These are phyloP conservation scores for Panthera tigris DNA, from an alignment of 2,113 vertebrate species.

Conservation along the genomic window DNA sequence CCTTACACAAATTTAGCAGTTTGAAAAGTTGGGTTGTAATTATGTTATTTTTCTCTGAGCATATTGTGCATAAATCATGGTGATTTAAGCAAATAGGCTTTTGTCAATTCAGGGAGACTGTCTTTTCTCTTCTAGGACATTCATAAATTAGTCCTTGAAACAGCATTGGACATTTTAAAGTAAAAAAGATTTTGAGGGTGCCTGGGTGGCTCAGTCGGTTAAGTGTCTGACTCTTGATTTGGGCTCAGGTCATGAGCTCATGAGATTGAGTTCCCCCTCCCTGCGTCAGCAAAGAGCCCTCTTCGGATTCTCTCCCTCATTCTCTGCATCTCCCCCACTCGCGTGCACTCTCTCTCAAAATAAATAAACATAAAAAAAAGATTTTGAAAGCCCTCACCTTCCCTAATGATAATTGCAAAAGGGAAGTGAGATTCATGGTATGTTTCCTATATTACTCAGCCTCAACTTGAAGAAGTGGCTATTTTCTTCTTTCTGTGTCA, in stretches of 20 bases:
- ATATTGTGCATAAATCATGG: not conserved
- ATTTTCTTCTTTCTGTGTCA: not conserved
- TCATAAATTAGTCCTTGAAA: not conserved
- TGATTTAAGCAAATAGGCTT: not conserved
- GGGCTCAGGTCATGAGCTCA: no score
- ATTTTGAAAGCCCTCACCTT: not conserved
- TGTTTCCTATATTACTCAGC: not conserved
- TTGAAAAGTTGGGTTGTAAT: not conserved
- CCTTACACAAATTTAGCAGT: not conserved
- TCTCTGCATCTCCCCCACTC: no score
- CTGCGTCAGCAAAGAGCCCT: no score
- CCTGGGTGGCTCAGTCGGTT: no score
- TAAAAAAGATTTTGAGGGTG: not conserved
- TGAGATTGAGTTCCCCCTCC: no score
- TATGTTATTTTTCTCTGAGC: not conserved
- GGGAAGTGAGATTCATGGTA: not conserved
- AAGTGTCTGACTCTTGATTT: no score
- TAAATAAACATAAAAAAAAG: not conserved
- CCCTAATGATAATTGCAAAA: not conserved
- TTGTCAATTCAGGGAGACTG: not conserved
- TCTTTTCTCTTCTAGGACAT: not conserved
- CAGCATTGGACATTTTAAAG: not conserved
- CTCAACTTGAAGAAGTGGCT: not conserved
- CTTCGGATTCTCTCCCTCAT: no score
- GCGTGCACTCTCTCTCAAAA: no score